Evolutionary conservation across 2,888 invertebrate genomes (phyloP).

Genomic region (Cyaniris semiargus): DNA sequence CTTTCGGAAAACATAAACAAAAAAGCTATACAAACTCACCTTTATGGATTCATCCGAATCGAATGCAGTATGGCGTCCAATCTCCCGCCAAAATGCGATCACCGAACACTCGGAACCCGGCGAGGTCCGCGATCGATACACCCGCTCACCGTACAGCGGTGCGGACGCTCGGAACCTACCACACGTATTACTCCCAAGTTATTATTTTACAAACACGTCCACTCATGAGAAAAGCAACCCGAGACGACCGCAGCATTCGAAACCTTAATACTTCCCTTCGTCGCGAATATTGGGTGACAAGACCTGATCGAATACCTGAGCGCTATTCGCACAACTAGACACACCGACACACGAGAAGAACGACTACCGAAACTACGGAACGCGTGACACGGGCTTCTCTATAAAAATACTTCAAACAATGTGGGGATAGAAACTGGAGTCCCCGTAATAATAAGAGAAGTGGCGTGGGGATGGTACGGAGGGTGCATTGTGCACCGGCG

Average conservation of each 20-base stretch:
- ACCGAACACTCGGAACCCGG: conserved; percentile 66
- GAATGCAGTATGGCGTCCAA: conserved; percentile 52
- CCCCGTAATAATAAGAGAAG: conserved; percentile 78
- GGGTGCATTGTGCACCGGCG: conserved; percentile 80
- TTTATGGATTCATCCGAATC: conserved; percentile 40
- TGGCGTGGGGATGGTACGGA: conserved; percentile 79
- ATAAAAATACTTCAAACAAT: conserved; percentile 75
- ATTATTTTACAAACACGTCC: conserved; percentile 79
- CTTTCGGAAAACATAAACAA: not conserved
- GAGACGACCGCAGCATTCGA: conserved; percentile 80
- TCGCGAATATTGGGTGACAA: conserved; percentile 78
- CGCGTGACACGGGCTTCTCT: conserved; percentile 73
- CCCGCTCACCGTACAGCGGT: conserved; percentile 62
- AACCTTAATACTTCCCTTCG: conserved; percentile 81
- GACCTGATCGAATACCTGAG: conserved; percentile 61
- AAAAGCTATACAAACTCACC: conserved; percentile 42
- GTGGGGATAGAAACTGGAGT: conserved; percentile 76
- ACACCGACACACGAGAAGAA: not conserved
- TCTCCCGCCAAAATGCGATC: conserved; percentile 72
- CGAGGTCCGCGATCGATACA: conserved; percentile 72
- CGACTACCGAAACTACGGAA: conserved; percentile 50
- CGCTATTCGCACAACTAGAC: conserved; percentile 57
- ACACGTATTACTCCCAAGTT: conserved; percentile 76
- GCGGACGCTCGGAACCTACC: conserved; percentile 62
- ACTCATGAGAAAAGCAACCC: conserved; percentile 80